Evolutionary conservation across 2,113 vertebrate genomes (phyloP).

Genomic region (Pangasianodon hypophthalmus): DNA sequence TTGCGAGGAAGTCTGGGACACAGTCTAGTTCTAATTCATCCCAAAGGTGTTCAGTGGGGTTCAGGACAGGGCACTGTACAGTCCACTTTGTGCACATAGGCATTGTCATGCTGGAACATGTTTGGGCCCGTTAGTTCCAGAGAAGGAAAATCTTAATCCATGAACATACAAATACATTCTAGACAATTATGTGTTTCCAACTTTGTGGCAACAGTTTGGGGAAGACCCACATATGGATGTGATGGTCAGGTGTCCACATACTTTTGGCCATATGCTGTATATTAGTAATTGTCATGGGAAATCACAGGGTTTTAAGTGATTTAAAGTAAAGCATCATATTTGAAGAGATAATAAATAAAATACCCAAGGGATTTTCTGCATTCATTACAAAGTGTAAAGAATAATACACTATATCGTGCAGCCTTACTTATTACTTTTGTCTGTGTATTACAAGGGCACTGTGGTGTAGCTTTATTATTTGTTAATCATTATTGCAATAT

Average conservation of each 20-base stretch:
- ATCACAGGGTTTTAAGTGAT: constrained; percentile 1
- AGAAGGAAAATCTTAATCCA: neutral
- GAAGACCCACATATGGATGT: neutral
- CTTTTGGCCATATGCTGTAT: neutral
- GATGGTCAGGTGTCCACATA: neutral
- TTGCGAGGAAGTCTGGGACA: neutral
- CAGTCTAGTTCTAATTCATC: neutral
- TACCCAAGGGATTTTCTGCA: constrained; percentile 13
- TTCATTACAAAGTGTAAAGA: constrained; percentile 31
- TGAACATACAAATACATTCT: neutral
- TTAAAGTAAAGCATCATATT: constrained; percentile 27
- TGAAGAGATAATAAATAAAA: constrained; percentile 28
- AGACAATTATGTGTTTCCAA: neutral
- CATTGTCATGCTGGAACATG: neutral
- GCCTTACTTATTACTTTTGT: neutral
- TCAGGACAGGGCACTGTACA: neutral
- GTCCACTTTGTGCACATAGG: neutral
- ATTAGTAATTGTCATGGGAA: constrained; percentile 33
- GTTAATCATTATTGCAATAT: neutral
- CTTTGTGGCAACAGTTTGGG: neutral
- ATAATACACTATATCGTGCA: neutral
- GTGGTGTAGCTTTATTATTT: neutral
- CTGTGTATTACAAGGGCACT: neutral
- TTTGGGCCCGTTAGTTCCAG: neutral
- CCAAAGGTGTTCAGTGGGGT: neutral